Evolutionary conservation across 2,888 invertebrate genomes (phyloP).

Genomic region (Lasius fuliginosus): DNA sequence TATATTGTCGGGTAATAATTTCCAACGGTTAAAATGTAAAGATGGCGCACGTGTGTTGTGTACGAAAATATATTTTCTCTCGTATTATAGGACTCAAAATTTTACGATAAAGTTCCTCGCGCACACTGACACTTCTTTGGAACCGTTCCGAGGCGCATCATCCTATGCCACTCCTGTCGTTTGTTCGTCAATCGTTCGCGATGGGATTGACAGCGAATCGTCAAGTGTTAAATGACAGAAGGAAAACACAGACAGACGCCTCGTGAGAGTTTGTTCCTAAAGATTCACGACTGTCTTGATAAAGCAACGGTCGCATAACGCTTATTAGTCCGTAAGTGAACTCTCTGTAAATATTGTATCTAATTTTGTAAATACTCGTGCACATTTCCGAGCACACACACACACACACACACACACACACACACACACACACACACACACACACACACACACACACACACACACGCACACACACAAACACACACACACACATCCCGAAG

Average conservation of each 20-base stretch:
- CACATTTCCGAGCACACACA: slow-evolving; percentile 71
- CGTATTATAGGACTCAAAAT: slow-evolving; percentile 46
- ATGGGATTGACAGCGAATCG: slow-evolving; percentile 28
- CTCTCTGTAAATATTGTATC: slow-evolving; percentile 85
- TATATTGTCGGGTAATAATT: slow-evolving; percentile 24
- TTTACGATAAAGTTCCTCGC: slow-evolving; percentile 57
- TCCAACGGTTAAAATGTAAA: slow-evolving; percentile 47
- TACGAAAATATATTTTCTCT: slow-evolving; percentile 33
- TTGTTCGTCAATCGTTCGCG: slow-evolving; percentile 65
- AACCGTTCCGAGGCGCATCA: slow-evolving; percentile 25
- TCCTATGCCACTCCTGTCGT: slow-evolving; percentile 67
- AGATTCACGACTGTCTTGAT: slow-evolving; percentile 79
- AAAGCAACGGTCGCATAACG: slow-evolving; percentile 83
- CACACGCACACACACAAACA: background rate
- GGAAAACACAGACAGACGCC: slow-evolving; percentile 63
- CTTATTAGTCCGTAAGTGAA: slow-evolving; percentile 84
- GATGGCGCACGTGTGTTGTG: slow-evolving; percentile 25
- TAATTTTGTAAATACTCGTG: slow-evolving; percentile 82
- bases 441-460: background rate
- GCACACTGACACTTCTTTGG: slow-evolving; percentile 62
- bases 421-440: background rate
- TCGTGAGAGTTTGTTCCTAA: slow-evolving; percentile 82
- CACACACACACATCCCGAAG: slow-evolving; percentile 15
- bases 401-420: background rate
- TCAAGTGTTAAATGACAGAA: slow-evolving; percentile 35